These are phyloP conservation scores for Odontophorus gujanensis DNA, from an alignment of 2,113 vertebrate genomes.

Conservation along the genomic window DNA sequence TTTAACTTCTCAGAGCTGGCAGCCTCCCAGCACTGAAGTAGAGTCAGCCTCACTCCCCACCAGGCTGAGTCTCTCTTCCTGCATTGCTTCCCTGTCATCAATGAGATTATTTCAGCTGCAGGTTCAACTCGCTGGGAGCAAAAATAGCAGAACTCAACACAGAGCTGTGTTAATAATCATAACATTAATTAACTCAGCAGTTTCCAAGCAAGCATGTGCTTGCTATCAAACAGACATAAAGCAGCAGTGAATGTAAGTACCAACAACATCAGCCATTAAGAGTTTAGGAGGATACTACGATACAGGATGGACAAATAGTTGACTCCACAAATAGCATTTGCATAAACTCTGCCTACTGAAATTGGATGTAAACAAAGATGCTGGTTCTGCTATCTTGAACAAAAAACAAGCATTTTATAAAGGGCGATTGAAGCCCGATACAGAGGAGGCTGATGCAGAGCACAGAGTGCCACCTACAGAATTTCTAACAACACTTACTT, in stretches of 20 bases:
- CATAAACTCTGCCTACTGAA: not conserved
- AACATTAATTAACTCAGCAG: not conserved
- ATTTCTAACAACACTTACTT: not conserved
- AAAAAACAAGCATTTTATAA: not conserved
- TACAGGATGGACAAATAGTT: not conserved
- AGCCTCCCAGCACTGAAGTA: not conserved
- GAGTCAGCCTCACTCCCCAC: not conserved
- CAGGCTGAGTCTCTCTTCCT: not conserved
- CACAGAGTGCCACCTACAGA: constrained; percentile 69
- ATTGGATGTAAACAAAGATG: not conserved
- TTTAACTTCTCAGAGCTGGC: not conserved
- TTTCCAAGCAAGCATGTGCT: not conserved
- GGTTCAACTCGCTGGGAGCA: fast-evolving
- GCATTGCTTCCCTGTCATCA: not conserved
- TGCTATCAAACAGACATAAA: not conserved
- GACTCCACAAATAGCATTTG: not conserved
- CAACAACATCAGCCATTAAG: not conserved
- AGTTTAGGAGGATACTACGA: not conserved
- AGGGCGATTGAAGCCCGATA: not conserved
- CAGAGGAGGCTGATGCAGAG: constrained; percentile 38
- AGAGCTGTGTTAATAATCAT: not conserved
- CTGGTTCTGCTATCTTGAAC: fast-evolving
- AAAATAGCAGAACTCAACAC: not conserved
- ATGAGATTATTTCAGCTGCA: not conserved
- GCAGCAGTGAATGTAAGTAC: not conserved